Base-by-base conservation (phyloP, 2,888 invertebrate genomes). In the Macrophya alboannulata region DNA sequence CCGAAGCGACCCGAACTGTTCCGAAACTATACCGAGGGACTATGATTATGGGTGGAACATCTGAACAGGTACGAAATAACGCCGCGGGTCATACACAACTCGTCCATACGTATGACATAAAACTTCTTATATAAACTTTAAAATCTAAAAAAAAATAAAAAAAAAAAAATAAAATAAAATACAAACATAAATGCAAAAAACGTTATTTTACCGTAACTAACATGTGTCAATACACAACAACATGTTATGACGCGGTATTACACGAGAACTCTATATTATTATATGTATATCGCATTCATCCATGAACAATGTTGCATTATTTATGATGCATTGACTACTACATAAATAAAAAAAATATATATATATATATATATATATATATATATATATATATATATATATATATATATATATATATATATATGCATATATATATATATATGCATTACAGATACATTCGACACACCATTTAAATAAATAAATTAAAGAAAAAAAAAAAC, bases 101-200 rank as follows among this genome's bases (percentile, higher is more conserved):
- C 87, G 85, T 86, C 87, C 87, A 86, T 86, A 83, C 86, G 84
- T 85, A 86, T 84, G 87, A 88, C 85, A 81, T 87, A 74, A 85
- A 88, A 86, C 86, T 88, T 85, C 74, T 87, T 86, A 86, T 87
- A 87, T 86, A 86, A 79, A 77, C 31, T 55, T 31, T 17, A 77
- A 77, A 72, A 86, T 31, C 76, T 17, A 55, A 12, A 48, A 71
- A 45, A 45, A 9, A 74, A n/a, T n/a, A 74, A 74, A 21, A n/a
- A 45, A 43, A 5, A 37, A 68, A 68, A 31, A 31, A 31, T 15
- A 21, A 43, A 21, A 45, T 5, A 45, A 72, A 43, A 45, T 5
- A 45, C 45, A 43, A 72, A 72, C 10, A 45, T 31, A 51, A 76
- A 76, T 43, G 51, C 48, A 77, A 55, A 31, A 37, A 55, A 77